Evolutionary conservation across 35 echinoderm and acorn worm species (phyloP), one percentile per base, ranked within the genome.

Genomic region (Amphiura filiformis): DNA sequence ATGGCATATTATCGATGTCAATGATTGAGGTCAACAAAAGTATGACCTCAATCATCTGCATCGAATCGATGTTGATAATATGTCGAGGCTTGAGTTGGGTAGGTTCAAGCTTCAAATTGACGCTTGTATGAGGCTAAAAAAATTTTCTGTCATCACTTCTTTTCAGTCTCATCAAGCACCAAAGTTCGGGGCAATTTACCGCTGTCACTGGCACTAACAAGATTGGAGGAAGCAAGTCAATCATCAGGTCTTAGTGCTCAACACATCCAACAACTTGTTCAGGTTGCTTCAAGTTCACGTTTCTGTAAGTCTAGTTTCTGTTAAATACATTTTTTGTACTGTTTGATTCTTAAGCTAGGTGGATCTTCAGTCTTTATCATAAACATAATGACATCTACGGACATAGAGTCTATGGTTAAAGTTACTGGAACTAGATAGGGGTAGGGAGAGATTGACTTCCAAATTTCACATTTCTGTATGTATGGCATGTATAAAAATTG

Each of bases 241-340:
- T 47, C 32, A 31, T 36, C 80, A 36, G 93, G 93, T 39, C 61
- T 94, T 31, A 31, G 52, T 35, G 30, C 34, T 34, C 39, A 26
- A 41, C 37, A 77, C 65, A 94, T 94, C 36, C 35, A n/a, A n/a
- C 20, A 61, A 34, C 80, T 94, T 26, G 26, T 81, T 17, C 79
- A 94, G 36, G 82, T 90, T 44, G 93, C 88, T 76, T 83, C 88
- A 28, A 85, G 76, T 79, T 70, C 57, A 39, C 42, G 80, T 56
- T 91, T 94, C 32, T 32, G 93, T 94, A 44, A 91, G 88, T 94
- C 37, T 78, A 23, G n/a, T n/a, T n/a, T n/a, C n/a, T n/a, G n/a
- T n/a, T 18, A 0, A 35, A 15, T 35, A 61, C 15, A 1, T 7
- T 0, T 37, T 80, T 41, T 44, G 7, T 79, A 1, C 1, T 31